A percentile compares a stretch with the other conserved stretches of the same genome.
Evolutionary conservation across 2,797 vertebrate species (phyloP).

Genomic region (Taeniopygia guttata): DNA sequence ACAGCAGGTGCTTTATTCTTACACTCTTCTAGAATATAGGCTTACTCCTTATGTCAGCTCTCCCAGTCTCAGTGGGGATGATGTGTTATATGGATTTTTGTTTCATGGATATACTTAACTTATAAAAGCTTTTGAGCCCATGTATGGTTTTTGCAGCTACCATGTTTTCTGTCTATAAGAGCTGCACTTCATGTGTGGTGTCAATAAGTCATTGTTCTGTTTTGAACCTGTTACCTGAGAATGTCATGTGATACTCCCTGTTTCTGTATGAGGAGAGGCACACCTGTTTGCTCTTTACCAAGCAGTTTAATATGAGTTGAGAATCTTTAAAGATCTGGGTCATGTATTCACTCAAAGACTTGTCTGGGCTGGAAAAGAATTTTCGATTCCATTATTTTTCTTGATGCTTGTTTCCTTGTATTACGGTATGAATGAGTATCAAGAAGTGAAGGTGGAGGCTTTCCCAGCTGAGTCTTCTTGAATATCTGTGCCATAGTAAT

Average conservation of each 20-base stretch:
- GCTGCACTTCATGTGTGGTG: not conserved
- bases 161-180: not conserved
- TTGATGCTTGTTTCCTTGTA: not conserved
- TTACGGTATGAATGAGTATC: not conserved
- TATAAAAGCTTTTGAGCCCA: fast-evolving
- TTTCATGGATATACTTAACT: not conserved
- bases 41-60: not conserved
- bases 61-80: not conserved
- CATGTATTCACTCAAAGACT: not conserved
- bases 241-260: not conserved
- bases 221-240: not conserved
- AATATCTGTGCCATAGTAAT: not conserved
- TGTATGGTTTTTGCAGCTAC: not conserved
- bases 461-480: not conserved
- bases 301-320: not conserved
- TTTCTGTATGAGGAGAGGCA: not conserved
- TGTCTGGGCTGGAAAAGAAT: not conserved
- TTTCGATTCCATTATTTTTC: not conserved
- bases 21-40: not conserved
- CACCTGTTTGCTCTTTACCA: not conserved
- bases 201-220: not conserved
- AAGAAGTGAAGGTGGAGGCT: not conserved
- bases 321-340: not conserved
- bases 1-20: not conserved
- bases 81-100: not conserved